phyloP scores from a whole-genome alignment of 2,113 vertebrate genomes.

The Bothrops jararaca region DNA sequence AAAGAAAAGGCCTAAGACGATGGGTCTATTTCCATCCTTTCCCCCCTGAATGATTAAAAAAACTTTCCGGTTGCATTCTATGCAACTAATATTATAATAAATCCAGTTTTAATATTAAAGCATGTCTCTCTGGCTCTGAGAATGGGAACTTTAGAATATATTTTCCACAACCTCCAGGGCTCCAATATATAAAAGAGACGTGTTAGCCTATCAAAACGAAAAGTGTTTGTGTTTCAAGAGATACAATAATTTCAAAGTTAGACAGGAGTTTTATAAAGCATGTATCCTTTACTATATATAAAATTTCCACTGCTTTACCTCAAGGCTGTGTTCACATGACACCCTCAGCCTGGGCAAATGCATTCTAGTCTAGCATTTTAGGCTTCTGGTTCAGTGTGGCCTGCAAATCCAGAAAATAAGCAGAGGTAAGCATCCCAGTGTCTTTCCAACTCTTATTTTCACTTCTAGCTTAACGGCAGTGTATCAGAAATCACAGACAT shows the following conservation, averaged over 20 bases:
- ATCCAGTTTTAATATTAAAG: constrained; percentile 57
- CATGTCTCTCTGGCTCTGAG: neutral
- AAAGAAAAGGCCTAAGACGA: constrained; percentile 47
- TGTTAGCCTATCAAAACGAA: neutral
- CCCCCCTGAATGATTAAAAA: constrained; percentile 54
- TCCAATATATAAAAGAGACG: neutral
- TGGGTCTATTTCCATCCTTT: constrained; percentile 54
- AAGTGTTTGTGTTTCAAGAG: neutral
- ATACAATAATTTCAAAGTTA: neutral
- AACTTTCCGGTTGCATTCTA: constrained; percentile 51
- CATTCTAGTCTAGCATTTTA: neutral
- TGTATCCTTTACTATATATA: neutral
- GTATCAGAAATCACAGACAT: neutral
- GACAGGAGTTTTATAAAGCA: neutral
- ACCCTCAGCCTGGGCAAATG: neutral
- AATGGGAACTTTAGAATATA: neutral
- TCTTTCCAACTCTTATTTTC: neutral
- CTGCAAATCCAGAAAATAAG: neutral
- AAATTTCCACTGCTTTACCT: neutral
- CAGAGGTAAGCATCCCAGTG: neutral
- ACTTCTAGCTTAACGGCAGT: neutral
- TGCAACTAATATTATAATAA: constrained; percentile 57
- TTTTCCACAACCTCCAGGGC: neutral
- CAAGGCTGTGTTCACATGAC: neutral
- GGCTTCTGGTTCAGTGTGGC: neutral